Evolutionary conservation across 2,113 vertebrate species (phyloP).

Genomic region (Desmodus rotundus): DNA sequence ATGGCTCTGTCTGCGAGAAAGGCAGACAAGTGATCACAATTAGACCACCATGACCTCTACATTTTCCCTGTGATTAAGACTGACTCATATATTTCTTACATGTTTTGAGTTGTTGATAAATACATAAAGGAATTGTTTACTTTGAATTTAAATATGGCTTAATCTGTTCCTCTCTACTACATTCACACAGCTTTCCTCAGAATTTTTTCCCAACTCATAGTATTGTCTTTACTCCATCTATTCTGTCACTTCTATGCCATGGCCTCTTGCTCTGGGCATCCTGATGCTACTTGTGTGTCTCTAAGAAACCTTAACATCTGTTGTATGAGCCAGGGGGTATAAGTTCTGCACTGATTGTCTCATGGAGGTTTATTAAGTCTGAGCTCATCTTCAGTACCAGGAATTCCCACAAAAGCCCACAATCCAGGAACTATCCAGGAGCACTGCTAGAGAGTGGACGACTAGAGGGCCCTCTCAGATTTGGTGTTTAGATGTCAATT

Average conservation of each 20-base stretch:
- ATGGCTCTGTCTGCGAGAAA: neutral
- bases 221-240: neutral
- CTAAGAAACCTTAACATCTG: neutral
- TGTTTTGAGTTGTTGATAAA: neutral
- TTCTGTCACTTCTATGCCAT: accelerated
- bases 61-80: neutral
- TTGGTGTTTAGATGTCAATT: accelerated
- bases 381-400: neutral
- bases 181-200: neutral
- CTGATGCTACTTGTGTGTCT: neutral
- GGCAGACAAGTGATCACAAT: neutral
- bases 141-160: neutral
- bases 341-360: too few species aligned
- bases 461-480: too few species aligned
- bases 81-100: neutral
- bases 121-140: neutral
- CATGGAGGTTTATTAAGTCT: neutral
- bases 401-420: neutral
- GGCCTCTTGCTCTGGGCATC: neutral
- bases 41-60: neutral
- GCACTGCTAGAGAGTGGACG: accelerated
- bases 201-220: neutral
- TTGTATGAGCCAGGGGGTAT: too few species aligned
- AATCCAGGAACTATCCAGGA: neutral
- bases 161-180: neutral